phyloP scores from a whole-genome alignment of 2,797 vertebrate genomes.

The Acanthurus leucopareius region DNA sequence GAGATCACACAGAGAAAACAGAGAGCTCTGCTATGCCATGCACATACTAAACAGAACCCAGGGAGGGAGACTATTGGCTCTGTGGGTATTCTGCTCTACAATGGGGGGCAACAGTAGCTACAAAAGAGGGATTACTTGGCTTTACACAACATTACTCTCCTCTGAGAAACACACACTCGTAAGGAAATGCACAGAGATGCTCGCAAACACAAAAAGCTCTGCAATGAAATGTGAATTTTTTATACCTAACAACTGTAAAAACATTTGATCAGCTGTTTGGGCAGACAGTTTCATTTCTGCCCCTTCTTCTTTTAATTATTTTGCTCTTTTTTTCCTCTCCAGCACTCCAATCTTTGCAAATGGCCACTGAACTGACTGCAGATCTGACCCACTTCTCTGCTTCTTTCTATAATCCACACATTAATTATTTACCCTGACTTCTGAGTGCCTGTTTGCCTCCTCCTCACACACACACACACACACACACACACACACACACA shows the following conservation, averaged over 20 bases:
- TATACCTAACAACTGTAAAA: background rate
- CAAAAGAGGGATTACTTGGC: constrained; percentile 50
- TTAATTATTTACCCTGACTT: constrained; percentile 71
- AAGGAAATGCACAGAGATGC: constrained; percentile 10
- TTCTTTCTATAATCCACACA: constrained; percentile 48
- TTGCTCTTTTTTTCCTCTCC: background rate
- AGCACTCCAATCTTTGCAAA: constrained; percentile 43
- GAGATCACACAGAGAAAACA: constrained; percentile 46
- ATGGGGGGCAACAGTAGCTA: constrained; percentile 24
- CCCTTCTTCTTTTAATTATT: background rate
- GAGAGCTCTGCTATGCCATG: constrained; percentile 30
- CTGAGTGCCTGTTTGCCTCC: constrained; percentile 17
- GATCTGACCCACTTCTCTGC: constrained; percentile 71
- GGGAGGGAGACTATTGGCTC: constrained; percentile 14
- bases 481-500: constrained; percentile 3
- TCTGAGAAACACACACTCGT: constrained; percentile 10
- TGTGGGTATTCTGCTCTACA: constrained; percentile 26
- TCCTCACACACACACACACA: constrained; percentile 10
- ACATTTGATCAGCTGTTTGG: background rate
- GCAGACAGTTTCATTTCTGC: background rate
- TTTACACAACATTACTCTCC: constrained; percentile 11
- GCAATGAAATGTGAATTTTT: background rate
- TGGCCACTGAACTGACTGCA: constrained; percentile 38
- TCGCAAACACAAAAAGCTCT: background rate
- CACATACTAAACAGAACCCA: constrained; percentile 40